Evolutionary conservation across 2,113 vertebrate species (phyloP), one percentile per base, ranked within the genome.

Genomic region (Cichladusa arquata): DNA sequence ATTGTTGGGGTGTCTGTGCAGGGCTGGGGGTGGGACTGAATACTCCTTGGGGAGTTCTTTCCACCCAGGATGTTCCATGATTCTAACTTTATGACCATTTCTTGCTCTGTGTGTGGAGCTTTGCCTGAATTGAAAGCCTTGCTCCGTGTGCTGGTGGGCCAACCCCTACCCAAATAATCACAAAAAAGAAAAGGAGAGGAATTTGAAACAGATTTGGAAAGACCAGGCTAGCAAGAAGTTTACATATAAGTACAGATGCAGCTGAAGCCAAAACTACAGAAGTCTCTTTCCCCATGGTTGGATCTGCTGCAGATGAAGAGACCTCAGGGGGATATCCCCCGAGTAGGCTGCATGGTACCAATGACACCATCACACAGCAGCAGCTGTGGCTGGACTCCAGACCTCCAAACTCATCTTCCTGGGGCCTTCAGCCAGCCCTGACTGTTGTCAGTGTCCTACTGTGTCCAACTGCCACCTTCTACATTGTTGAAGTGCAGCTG

Each of bases 11-110:
- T 51, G 8, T 16, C 25, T 31, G 57, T 1, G 66, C 57, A 64
- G 66, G 25, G 25, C 6, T 8, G 29, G 6, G 25, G 2, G 9
- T 11, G 1, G 1, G 12, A 28, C 31, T 36, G n/a, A 6, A 1
- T 50, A 22, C 19, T 57, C 51, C 36, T 42, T 22, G 50, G 14
- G 51, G 18, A 34, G 7, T 19, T 15, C 22, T 38, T 50, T 31
- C 31, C 7, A 44, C 36, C 7, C 22, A 38, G 23, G 15, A 58
- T 44, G 19, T 44, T 81, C 60, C 15, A 8, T 6, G 14, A 50
- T 65, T 81, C 25, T 64, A 33, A 10, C 14, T 19, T 65, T 12
- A 51, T 62, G 11, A 4, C 20, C 1, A 1, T 33, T 65, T 58
- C 74, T 51, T 47, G 28, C 40, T 51, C 22, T 0, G 1, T 15